A percentile compares a stretch with the other conserved stretches of the same genome.
Evolutionary conservation across 1,140 invertebrate species (phyloP).

Genomic region (Saxidomus purpurata): DNA sequence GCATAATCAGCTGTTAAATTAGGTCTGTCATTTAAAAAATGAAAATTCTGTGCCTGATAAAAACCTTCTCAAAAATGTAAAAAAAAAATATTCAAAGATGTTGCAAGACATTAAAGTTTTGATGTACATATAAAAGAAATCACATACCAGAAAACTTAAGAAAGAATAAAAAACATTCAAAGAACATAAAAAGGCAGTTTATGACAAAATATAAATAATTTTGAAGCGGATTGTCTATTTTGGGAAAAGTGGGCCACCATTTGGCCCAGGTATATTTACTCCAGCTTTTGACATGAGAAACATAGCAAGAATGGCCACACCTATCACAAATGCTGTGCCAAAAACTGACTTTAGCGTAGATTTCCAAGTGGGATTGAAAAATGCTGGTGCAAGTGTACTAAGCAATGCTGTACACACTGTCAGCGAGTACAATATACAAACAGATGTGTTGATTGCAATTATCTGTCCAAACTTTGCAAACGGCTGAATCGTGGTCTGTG

Average conservation of each 20-base stretch:
- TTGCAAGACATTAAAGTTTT: too few species aligned
- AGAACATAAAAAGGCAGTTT: too few species aligned
- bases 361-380: slow-evolving; percentile 73
- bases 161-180: too few species aligned
- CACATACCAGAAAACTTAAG: too few species aligned
- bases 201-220: too few species aligned
- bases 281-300: slow-evolving; percentile 73
- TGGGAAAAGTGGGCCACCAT: slow-evolving; percentile 77
- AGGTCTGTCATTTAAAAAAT: too few species aligned
- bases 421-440: slow-evolving; percentile 81
- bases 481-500: slow-evolving; percentile 81
- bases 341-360: slow-evolving; percentile 71
- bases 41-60: too few species aligned
- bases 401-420: slow-evolving; percentile 80
- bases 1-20: too few species aligned
- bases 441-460: slow-evolving; percentile 83
- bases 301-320: slow-evolving; percentile 69
- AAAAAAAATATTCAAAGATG: too few species aligned
- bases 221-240: too few species aligned
- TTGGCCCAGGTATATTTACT: slow-evolving; percentile 80
- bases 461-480: slow-evolving; percentile 83
- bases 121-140: too few species aligned
- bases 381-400: slow-evolving; percentile 75
- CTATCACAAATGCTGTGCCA: slow-evolving; percentile 64
- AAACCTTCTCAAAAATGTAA: too few species aligned